A percentile compares a stretch with the other conserved stretches of the same genome.
These are phyloP conservation scores for Mirza zaza DNA, from an alignment of 2,113 vertebrate species.

Conservation along the genomic window DNA sequence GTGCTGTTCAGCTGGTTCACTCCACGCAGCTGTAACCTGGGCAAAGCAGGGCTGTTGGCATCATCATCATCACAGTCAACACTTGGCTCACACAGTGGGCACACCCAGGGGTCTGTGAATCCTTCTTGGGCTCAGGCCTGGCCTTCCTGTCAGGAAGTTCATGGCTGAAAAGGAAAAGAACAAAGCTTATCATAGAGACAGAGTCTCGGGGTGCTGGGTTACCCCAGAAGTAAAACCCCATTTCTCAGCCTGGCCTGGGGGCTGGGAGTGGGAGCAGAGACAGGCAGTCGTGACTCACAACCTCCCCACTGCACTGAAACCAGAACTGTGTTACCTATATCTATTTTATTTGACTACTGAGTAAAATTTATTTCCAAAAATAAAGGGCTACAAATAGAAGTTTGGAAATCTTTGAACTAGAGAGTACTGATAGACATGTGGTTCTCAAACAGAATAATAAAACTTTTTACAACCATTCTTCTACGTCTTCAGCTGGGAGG, in stretches of 20 bases:
- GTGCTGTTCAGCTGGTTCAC: not conserved
- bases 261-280: not conserved
- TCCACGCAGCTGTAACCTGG: accelerated
- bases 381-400: not conserved
- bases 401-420: constrained; percentile 31
- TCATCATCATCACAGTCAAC: not conserved
- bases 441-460: not conserved
- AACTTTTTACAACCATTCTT: constrained; percentile 4
- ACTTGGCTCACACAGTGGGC: not conserved
- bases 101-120: not conserved
- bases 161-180: constrained; percentile 6
- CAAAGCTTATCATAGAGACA: not conserved
- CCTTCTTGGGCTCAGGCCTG: not conserved
- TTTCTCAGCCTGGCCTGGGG: not conserved
- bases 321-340: not conserved
- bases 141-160: not conserved
- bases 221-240: not conserved
- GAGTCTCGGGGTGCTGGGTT: not conserved
- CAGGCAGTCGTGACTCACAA: not conserved
- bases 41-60: not conserved
- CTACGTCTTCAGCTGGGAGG: not conserved
- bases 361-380: constrained; percentile 29
- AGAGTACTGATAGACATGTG: not conserved
- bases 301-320: not conserved
- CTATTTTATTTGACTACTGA: not conserved